Percentiles rank a stretch among this genome's conserved stretches.
phyloP scores from a whole-genome alignment of 1,140 invertebrate species.

The Drosophila prosaltans region DNA sequence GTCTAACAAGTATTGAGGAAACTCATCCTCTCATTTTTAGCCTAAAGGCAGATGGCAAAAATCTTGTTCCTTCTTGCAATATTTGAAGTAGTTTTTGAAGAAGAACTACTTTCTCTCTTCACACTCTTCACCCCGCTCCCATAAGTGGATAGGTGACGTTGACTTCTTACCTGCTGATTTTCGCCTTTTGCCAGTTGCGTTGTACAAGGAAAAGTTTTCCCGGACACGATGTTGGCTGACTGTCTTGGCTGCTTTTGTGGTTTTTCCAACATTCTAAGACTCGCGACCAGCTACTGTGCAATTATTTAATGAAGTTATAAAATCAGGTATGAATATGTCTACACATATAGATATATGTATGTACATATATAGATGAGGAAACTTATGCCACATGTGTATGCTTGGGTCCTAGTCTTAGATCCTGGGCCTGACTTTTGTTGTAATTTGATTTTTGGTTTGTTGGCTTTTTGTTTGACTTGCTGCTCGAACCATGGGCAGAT shows the following conservation, averaged over 20 bases:
- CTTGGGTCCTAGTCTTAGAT: constrained; percentile 40
- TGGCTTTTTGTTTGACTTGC: constrained; percentile 78
- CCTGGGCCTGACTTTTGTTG: constrained; percentile 73
- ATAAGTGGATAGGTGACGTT: background rate
- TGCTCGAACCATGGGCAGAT: background rate
- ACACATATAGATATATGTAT: constrained; percentile 11
- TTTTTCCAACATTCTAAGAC: constrained; percentile 56
- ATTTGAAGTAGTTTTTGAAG: constrained; percentile 4
- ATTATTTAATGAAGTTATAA: constrained; percentile 82
- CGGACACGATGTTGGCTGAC: constrained; percentile 31
- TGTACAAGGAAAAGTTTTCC: constrained; percentile 48
- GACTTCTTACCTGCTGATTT: constrained; percentile 6
- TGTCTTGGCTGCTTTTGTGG: constrained; percentile 48
- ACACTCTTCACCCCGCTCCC: too few relatives aligned
- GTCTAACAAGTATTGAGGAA: background rate
- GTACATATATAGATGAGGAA: background rate
- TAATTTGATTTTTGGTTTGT: constrained; percentile 81
- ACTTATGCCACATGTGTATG: constrained; percentile 22
- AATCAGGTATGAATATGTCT: constrained; percentile 42
- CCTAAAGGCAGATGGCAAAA: background rate
- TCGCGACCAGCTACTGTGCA: constrained; percentile 43
- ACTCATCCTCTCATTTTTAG: background rate
- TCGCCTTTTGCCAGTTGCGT: constrained; percentile 64
- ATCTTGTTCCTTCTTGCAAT: background rate
- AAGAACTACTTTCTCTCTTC: background rate